A percentile compares a stretch with the other conserved stretches of the same genome.
Conservation (phyloP, 2,797 vertebrate species). For the Urophycis tenuis region DNA sequence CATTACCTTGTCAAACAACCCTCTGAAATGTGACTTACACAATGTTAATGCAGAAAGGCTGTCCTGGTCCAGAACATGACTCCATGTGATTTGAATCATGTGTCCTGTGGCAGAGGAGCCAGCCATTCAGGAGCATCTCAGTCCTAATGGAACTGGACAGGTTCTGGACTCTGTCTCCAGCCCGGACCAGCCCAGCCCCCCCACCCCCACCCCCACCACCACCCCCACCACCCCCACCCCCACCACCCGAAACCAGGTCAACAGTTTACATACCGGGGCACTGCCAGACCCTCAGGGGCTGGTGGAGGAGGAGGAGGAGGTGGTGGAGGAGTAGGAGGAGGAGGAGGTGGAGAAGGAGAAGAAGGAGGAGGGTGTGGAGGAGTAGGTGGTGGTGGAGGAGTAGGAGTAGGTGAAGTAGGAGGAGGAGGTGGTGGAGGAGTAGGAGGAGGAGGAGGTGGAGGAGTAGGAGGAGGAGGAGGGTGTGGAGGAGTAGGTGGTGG, state of each 20-base stretch:
- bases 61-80: neutral
- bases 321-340: too few species aligned
- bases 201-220: slow-evolving; percentile 37
- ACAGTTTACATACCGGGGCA: too few species aligned
- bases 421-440: too few species aligned
- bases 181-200: too few species aligned
- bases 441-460: too few species aligned
- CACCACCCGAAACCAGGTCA: slow-evolving; percentile 19
- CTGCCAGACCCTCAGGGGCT: too few species aligned
- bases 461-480: too few species aligned
- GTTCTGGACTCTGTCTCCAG: neutral
- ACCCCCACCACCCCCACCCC: slow-evolving; percentile 50
- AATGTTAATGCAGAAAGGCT: neutral
- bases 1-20: neutral
- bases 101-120: too few species aligned
- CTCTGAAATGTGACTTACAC: neutral
- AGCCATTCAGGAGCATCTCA: neutral
- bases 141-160: neutral
- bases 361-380: neutral
- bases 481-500: too few species aligned
- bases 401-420: too few species aligned
- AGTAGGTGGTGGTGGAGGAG: too few species aligned
- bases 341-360: too few species aligned
- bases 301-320: slow-evolving; percentile 6
- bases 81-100: neutral